These are phyloP conservation scores for Chiloscyllium punctatum DNA, from an alignment of 2,797 vertebrate genomes.

Conservation along the genomic window DNA sequence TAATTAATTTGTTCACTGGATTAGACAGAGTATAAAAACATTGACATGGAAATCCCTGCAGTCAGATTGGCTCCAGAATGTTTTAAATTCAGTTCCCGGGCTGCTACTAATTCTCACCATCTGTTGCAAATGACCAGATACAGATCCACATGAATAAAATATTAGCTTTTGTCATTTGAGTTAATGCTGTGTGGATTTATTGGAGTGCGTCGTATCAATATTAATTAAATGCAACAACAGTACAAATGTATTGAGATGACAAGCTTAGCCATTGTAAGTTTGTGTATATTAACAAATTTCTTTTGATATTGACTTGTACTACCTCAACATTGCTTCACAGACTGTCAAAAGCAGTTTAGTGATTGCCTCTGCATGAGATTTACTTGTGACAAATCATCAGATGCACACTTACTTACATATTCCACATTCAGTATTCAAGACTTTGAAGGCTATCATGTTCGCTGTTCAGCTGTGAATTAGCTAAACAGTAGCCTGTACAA, in stretches of 20 bases:
- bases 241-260: not conserved
- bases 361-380: not conserved
- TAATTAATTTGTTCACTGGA: conserved; percentile 8
- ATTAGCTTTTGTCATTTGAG: not conserved
- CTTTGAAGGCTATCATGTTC: not conserved
- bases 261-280: not conserved
- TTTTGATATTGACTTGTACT: not conserved
- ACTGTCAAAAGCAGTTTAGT: not conserved
- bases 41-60: not conserved
- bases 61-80: not conserved
- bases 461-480: not conserved
- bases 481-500: not conserved
- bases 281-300: not conserved
- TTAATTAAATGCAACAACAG: not conserved
- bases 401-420: not conserved
- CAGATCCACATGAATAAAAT: conserved; percentile 11
- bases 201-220: not conserved
- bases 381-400: not conserved
- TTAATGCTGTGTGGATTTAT: not conserved
- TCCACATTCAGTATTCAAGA: not conserved
- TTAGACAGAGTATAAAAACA: not conserved
- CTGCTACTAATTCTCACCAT: not conserved
- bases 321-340: not conserved
- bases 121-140: not conserved
- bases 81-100: conserved; percentile 16